phyloP scores from a whole-genome alignment of 2,888 invertebrate genomes.

The Drosophila kanekoi region DNA sequence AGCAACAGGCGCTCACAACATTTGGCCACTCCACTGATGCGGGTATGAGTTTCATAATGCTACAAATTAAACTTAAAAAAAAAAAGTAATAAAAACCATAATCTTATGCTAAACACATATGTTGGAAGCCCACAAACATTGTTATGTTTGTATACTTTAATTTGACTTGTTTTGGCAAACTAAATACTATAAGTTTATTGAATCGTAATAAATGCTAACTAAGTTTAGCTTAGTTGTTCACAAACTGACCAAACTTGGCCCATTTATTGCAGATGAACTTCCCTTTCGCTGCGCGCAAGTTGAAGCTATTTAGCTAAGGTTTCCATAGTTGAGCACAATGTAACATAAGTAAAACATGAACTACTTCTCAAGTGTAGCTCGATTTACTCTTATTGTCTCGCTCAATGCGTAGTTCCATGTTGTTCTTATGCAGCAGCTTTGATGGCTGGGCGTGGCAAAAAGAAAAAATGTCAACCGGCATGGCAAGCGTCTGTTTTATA shows the following conservation, averaged over 20 bases:
- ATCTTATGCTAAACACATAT: constrained; percentile 33
- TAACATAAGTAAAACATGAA: constrained; percentile 32
- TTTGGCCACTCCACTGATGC: constrained; percentile 19
- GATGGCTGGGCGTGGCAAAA: constrained; percentile 48
- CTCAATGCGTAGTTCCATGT: constrained; percentile 7
- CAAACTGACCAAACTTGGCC: background rate
- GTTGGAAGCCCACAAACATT: constrained; percentile 24
- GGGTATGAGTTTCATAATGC: constrained; percentile 45
- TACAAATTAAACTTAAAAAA: constrained; percentile 2
- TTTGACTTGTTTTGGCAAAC: background rate
- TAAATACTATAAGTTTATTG: background rate
- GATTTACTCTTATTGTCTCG: constrained; percentile 68
- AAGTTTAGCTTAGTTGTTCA: background rate
- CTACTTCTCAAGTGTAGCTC: constrained; percentile 56
- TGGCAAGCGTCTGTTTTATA: constrained; percentile 34
- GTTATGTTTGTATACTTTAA: constrained; percentile 19
- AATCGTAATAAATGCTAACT: background rate
- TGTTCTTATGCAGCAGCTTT: constrained; percentile 43
- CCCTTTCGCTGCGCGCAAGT: constrained; percentile 13
- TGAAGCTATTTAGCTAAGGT: constrained; percentile 34
- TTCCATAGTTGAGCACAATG: constrained; percentile 5
- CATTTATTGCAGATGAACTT: background rate
- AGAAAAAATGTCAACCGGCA: constrained; percentile 51
- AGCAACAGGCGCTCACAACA: constrained; percentile 46
- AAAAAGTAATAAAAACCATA: constrained; percentile 1